Base-by-base conservation (phyloP, 2,797 vertebrate genomes). In the Microchirus variegatus region DNA sequence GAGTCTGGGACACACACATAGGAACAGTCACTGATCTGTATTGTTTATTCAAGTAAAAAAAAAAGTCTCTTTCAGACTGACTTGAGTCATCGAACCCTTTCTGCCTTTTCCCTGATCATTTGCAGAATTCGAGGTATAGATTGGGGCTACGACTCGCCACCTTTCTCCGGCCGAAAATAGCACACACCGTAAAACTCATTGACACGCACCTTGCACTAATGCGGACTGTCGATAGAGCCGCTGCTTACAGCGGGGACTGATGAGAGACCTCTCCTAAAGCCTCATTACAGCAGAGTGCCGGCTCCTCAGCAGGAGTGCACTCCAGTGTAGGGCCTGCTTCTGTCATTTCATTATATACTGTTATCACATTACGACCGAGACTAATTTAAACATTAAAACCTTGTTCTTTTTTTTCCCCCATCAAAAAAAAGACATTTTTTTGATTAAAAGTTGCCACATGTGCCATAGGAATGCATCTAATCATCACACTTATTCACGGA, bases 241-340 rank as follows among this genome's bases (percentile, higher is more conserved):
- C n/a, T 15, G 14, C 13, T 26, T 15, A 2, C 26, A n/a, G 14
- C 10, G 16, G 31, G 49, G 9, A 11, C 10, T 51, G 35, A 51
- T 17, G 31, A 51, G 9, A 51, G 4, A 3, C 49, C 49, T 19
- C 31, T 16, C 8, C 48, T 22, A 35, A 14, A 26, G 26, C 9
- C 13, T 31, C 26, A 50, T 50, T 50, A 36, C n/a, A 35, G 15
- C 48, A n/a, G 14, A 47, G 45, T 9, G 26, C 31, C 22, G 9
- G n/a, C 48, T 50, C 26, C 49, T 42, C 48, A 50, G 26, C 48
- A 50, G 48, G 48, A 50, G 48, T 50, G 26, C 19, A n/a, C 49
- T 51, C 49, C 49, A 49, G 19, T 26, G 18, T 15, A 49, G 47
- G 22, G 18, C 13, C 19, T 14, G 18, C 12, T 48, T 36, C 44